These are phyloP conservation scores for Mya arenaria DNA, from an alignment of 1,140 invertebrate species.

Conservation along the genomic window DNA sequence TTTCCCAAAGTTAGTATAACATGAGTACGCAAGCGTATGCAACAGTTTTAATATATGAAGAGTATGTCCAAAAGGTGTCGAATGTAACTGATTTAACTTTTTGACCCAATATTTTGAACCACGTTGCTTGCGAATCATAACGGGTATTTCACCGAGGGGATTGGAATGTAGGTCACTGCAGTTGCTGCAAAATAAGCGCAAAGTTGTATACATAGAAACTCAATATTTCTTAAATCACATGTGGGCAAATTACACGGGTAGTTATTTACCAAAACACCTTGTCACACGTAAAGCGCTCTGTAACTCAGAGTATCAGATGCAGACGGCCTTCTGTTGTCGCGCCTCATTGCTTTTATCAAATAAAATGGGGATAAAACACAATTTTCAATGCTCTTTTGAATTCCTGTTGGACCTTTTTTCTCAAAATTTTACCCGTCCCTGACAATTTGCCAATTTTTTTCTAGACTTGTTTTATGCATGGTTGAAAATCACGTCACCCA, in stretches of 20 bases:
- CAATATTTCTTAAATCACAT: too few relatives aligned
- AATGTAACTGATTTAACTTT: too few relatives aligned
- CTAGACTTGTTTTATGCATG: slow-evolving; percentile 50
- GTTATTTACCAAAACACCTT: slow-evolving; percentile 45
- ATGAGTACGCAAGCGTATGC: too few relatives aligned
- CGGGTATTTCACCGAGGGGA: too few relatives aligned
- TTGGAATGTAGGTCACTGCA: too few relatives aligned
- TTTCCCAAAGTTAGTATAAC: too few relatives aligned
- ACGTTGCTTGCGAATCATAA: too few relatives aligned
- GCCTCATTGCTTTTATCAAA: slow-evolving; percentile 50
- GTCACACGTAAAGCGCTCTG: slow-evolving; percentile 47
- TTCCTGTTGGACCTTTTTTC: slow-evolving; percentile 13
- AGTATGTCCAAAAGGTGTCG: too few relatives aligned
- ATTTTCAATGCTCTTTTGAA: slow-evolving; percentile 44
- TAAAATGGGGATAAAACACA: slow-evolving; percentile 52
- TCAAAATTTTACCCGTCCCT: slow-evolving; percentile 13
- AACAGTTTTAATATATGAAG: too few relatives aligned
- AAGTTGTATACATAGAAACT: too few relatives aligned
- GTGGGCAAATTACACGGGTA: slow-evolving; percentile 47
- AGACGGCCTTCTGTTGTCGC: slow-evolving; percentile 38
- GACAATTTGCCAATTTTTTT: slow-evolving; percentile 54
- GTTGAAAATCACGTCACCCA: slow-evolving; percentile 39
- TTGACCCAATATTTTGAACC: too few relatives aligned
- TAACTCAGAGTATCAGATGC: slow-evolving; percentile 27
- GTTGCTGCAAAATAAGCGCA: too few relatives aligned